Evolutionary conservation across 2,888 invertebrate genomes (phyloP), one percentile per base, ranked within the genome.

Genomic region (Coenonympha glycerion): DNA sequence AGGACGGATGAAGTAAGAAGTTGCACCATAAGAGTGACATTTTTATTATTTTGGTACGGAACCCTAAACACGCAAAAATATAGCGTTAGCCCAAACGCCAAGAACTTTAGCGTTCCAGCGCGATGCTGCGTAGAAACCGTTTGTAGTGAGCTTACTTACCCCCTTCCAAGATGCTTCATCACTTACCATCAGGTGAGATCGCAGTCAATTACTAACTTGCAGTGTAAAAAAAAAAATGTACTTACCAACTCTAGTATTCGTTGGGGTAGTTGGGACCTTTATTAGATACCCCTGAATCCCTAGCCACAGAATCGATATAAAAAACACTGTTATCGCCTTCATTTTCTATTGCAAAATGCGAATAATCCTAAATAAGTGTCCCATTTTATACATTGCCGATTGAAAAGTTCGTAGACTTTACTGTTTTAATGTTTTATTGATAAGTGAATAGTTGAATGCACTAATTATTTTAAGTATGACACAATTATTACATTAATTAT

Each of bases 391-490:
- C 49, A 47, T 24, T 47, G 33, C 44, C 47, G 8, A 24, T 37
- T 50, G 8, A 41, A 47, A 47, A 56, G 57, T 60, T 64, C 62
- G 44, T 61, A 68, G 73, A 69, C 71, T 68, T 71, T 65, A 69
- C 64, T 53, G 57, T 63, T 64, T 57, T 56, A 60, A 59, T n/a
- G 56, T 59, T 49, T 58, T 48, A 52, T 55, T 58, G 55, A 67
- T 59, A 63, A 58, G n/a, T n/a, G n/a, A n/a, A 71, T 71, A 67
- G 83, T 79, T 79, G 70, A 81, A 73, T 66, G 79, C 30, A 49
- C 58, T 56, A 49, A 56, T 62, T 53, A 54, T 37, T 57, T 49
- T 52, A 57, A 42, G 55, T 53, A 52, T 56, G 52, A 55, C 45
- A 55, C 37, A 50, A 52, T 41, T 56, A 41, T 53, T 54, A 46